Evolutionary conservation across 2,797 vertebrate genomes (phyloP).

Genomic region (Coccyzus lansbergi): DNA sequence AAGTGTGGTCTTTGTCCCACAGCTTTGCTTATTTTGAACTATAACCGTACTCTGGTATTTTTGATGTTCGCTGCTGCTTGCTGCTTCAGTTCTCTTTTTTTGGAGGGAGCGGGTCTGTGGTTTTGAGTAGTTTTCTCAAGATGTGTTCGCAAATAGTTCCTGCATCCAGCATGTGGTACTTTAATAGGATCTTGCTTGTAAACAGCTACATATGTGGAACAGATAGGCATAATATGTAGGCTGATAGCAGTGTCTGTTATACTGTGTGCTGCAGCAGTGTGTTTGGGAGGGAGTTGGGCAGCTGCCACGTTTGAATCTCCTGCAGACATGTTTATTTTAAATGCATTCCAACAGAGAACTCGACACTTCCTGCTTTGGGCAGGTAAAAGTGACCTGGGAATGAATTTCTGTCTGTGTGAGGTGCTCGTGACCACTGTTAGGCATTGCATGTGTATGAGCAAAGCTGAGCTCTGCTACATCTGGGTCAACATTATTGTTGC

Average conservation of each 20-base stretch:
- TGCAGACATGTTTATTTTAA: neutral
- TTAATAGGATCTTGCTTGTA: neutral
- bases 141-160: neutral
- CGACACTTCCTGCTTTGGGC: neutral
- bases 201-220: neutral
- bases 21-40: neutral
- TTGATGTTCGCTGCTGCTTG: neutral
- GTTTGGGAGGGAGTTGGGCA: neutral
- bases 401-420: neutral
- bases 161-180: neutral
- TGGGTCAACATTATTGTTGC: neutral
- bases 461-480: neutral
- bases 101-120: neutral
- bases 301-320: neutral
- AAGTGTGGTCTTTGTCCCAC: neutral
- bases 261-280: neutral
- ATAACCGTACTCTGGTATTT: neutral
- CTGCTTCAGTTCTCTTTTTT: neutral
- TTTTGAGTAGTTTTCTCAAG: neutral
- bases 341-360: neutral
- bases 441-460: neutral
- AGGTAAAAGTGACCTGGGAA: neutral
- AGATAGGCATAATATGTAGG: neutral
- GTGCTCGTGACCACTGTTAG: neutral
- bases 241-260: neutral